Evolutionary conservation across 2,888 invertebrate species (phyloP), one percentile per base, ranked within the genome.

Genomic region (Drosophila histrio): DNA sequence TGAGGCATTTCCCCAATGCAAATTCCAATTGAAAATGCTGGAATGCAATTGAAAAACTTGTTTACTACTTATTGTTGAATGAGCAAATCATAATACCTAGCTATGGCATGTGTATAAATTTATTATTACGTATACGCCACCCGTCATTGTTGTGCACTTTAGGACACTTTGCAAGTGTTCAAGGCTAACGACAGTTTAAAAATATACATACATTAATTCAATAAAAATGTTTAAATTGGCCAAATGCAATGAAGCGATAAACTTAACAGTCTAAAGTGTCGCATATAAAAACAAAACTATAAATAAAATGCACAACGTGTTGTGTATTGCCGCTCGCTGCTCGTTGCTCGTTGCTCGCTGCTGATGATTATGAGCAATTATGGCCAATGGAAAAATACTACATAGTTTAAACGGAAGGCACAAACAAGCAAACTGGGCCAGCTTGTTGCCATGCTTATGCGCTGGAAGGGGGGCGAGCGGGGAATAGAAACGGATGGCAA

Each of bases 331-430:
- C 5, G 24, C 24, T 24, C 24, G 24, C 24, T 24, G 22, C 39
- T 43, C 43, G n/a, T 2, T 7, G 3, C 43, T 15, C 15, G 3
- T 26, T 22, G 32, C 7, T 15, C 21, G 58, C 38, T 15, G 77
- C 47, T 64, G 59, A 62, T 63, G 60, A 68, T 72, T 68, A 80
- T 80, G 87, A 77, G 81, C 87, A 81, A 80, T 87, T 84, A 84
- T 67, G 64, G 66, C 54, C 49, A 61, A 63, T 78, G 57, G 56
- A 62, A 72, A 39, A n/a, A n/a, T n/a, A n/a, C n/a, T 49, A 34
- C 49, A 63, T 67, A 82, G 76, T 82, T 75, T 49, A 19, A 53
- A 58, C 60, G 61, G 34, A 34, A 38, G 34, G 46, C 15, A 34
- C 7, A 44, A 30, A 34, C 7, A 44, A 30, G 38, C 41, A 64